These are phyloP conservation scores for Platanista minor DNA, from an alignment of 2,113 vertebrate species.

Conservation along the genomic window DNA sequence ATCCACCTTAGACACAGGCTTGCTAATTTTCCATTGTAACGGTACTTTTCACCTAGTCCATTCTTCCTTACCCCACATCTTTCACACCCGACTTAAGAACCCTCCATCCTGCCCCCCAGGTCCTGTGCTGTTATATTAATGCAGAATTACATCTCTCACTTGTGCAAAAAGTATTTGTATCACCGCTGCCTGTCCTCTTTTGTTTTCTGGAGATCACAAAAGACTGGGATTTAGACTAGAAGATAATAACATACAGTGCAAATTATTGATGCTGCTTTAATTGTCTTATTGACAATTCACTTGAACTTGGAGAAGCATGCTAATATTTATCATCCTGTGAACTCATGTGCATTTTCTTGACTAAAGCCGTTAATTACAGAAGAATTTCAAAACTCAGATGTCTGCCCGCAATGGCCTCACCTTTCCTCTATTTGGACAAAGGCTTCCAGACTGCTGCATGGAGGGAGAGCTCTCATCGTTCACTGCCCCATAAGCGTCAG, in stretches of 20 bases:
- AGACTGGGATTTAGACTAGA: constrained; percentile 75
- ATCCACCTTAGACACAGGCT: constrained; percentile 72
- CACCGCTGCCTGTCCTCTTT: constrained; percentile 67
- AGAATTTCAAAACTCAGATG: constrained; percentile 56
- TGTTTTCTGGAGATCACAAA: constrained; percentile 78
- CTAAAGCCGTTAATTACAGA: constrained; percentile 73
- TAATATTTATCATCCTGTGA: constrained; percentile 82
- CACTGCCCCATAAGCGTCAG: neutral
- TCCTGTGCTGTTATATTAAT: neutral
- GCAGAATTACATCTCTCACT: constrained; percentile 62
- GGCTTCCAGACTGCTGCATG: neutral
- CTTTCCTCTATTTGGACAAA: constrained; percentile 8
- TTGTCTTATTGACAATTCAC: constrained; percentile 85
- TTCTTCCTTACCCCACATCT: constrained; percentile 54
- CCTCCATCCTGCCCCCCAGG: constrained; percentile 39
- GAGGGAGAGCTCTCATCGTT: neutral
- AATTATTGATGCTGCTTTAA: constrained; percentile 85
- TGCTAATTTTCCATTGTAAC: constrained; percentile 77
- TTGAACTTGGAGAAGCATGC: constrained; percentile 82
- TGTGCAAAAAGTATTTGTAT: constrained; percentile 52
- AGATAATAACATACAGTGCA: constrained; percentile 79
- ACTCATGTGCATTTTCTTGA: constrained; percentile 78
- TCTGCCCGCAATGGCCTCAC: constrained; percentile 33
- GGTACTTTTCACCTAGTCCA: constrained; percentile 13
- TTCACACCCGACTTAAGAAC: constrained; percentile 62